Conservation (phyloP, 2,888 invertebrate species). For the Agrilus cyanescens region DNA sequence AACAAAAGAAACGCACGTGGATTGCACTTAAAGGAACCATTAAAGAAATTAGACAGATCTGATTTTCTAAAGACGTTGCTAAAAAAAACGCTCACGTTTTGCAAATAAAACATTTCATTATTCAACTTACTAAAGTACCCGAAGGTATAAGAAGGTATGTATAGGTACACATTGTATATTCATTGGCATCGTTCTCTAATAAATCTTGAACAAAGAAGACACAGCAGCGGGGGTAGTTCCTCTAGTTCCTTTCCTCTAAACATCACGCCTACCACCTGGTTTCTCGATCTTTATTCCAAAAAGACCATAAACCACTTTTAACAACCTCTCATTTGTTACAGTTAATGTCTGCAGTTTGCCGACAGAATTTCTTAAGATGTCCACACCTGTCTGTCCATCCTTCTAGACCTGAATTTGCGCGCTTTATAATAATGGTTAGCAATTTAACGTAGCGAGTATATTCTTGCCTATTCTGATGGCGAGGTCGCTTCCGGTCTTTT, state of each 20-base stretch:
- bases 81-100: no score
- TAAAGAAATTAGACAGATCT: no score
- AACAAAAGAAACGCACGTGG: no score
- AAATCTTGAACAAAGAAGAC: no score
- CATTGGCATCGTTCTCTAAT: no score
- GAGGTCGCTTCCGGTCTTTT: background rate
- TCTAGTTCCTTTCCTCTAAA: conserved; percentile 15
- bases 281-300: conserved; percentile 16
- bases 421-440: background rate
- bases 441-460: background rate
- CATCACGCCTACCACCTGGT: conserved; percentile 25
- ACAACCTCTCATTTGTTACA: conserved; percentile 13
- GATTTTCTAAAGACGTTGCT: no score
- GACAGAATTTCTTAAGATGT: conserved; percentile 16
- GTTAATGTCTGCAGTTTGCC: conserved; percentile 15
- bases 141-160: no score
- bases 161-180: no score
- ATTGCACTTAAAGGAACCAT: no score
- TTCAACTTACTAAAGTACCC: no score
- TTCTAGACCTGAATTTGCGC: background rate
- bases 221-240: no score
- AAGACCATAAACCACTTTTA: conserved; percentile 20
- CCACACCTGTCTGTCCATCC: conserved; percentile 17
- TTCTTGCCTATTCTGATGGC: background rate
- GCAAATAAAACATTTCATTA: no score